phyloP scores from a whole-genome alignment of 1,140 invertebrate species.

The Papilio polytes region DNA sequence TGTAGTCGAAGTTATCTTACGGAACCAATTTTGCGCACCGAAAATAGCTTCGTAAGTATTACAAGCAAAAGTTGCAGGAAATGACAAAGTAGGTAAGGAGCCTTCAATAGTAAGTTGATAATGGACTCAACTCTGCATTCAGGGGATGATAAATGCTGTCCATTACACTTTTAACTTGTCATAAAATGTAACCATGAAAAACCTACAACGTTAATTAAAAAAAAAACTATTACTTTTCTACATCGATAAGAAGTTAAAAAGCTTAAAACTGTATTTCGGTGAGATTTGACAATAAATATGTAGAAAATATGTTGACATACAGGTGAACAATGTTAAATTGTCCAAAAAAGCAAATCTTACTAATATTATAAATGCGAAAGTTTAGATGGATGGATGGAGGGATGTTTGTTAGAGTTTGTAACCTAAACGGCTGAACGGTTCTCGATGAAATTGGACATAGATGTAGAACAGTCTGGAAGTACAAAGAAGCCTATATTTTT shows the following conservation, averaged over 20 bases:
- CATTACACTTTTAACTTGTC: neutral
- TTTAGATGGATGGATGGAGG: too few species aligned
- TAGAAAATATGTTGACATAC: neutral
- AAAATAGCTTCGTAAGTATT: constrained; percentile 20
- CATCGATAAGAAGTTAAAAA: too few species aligned
- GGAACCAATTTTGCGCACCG: constrained; percentile 2
- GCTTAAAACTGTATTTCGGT: too few species aligned
- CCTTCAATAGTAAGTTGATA: neutral
- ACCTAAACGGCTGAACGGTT: too few species aligned
- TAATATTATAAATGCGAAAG: too few species aligned
- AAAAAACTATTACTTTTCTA: too few species aligned
- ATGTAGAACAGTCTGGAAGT: too few species aligned
- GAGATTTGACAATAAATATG: neutral
- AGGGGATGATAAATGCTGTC: constrained; percentile 10
- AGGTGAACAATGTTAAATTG: neutral
- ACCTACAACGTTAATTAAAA: neutral
- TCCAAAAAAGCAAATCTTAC: too few species aligned
- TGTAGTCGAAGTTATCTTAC: neutral
- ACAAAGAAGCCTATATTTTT: too few species aligned
- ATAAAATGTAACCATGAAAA: neutral
- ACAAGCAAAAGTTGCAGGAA: neutral
- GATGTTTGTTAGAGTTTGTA: too few species aligned
- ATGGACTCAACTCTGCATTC: neutral
- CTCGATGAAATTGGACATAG: too few species aligned
- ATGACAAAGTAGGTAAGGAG: constrained; percentile 18